A percentile compares a stretch with the other conserved stretches of the same genome.
Conservation (phyloP, 2,888 invertebrate species). For the Hofmannophila pseudospretella region DNA sequence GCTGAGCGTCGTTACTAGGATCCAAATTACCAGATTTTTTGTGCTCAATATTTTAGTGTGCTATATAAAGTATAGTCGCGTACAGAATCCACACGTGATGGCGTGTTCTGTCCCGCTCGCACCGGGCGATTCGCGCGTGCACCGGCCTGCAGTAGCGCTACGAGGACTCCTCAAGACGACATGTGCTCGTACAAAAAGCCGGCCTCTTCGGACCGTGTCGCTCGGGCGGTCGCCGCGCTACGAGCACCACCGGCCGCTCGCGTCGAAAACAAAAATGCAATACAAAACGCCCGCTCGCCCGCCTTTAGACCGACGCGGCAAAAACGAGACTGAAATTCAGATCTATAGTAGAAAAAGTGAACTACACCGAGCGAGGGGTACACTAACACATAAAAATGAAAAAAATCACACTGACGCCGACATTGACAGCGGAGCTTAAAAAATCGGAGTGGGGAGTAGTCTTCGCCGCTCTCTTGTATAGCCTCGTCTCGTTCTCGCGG, state of each 20-base stretch:
- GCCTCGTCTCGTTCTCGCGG: conserved; percentile 52
- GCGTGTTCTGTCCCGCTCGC: conserved; percentile 54
- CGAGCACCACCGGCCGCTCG: conserved; percentile 44
- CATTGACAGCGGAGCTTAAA: conserved; percentile 71
- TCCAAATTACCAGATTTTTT: conserved; percentile 74
- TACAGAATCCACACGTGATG: conserved; percentile 69
- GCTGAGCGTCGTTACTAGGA: conserved; percentile 73
- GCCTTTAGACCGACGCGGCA: conserved; percentile 77
- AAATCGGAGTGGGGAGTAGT: conserved; percentile 70
- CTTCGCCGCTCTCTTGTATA: conserved; percentile 37
- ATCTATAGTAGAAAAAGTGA: conserved; percentile 80
- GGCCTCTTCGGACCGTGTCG: conserved; percentile 44
- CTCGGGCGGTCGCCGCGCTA: conserved; percentile 28
- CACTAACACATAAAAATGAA: conserved; percentile 78
- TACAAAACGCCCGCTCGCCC: conserved; percentile 68
- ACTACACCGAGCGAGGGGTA: conserved; percentile 77
- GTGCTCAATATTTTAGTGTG: conserved; percentile 73
- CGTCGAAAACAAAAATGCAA: conserved; percentile 63
- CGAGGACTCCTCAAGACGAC: conserved; percentile 44
- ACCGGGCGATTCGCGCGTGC: conserved; percentile 60
- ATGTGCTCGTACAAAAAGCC: conserved; percentile 65
- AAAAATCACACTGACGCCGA: conserved; percentile 74
- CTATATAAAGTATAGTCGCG: conserved; percentile 59
- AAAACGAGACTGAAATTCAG: conserved; percentile 79
- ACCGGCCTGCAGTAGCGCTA: conserved; percentile 50